A percentile compares a stretch with the other conserved stretches of the same genome.
Conservation (phyloP, 1,140 invertebrate genomes). For the Drosophila nikananu region DNA sequence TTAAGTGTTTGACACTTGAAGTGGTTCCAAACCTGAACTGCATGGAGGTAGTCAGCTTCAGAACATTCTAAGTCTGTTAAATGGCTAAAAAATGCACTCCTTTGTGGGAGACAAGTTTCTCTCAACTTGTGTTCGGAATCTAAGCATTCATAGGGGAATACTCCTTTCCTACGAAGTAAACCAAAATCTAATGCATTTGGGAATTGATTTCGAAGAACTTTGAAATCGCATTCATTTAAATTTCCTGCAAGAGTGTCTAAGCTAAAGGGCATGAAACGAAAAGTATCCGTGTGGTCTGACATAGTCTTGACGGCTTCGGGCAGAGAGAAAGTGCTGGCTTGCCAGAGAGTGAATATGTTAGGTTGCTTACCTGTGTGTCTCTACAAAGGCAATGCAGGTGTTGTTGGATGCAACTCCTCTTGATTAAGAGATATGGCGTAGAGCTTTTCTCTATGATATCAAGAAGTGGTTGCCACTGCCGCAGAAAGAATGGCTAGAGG, state of each 20-base stretch:
- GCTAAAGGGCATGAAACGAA: background rate
- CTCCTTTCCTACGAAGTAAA: background rate
- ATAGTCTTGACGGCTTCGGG: no score
- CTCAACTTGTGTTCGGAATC: background rate
- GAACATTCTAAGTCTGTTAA: background rate
- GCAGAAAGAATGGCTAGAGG: no score
- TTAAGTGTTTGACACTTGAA: background rate
- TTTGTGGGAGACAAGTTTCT: background rate
- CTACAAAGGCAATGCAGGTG: no score
- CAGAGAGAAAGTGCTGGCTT: no score
- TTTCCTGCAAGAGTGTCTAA: background rate
- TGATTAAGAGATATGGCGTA: no score
- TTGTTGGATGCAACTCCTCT: no score
- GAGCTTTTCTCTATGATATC: no score
- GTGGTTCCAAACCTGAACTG: background rate
- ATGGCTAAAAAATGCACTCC: background rate
- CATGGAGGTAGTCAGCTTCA: background rate
- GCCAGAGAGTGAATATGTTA: no score
- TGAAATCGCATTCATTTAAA: background rate
- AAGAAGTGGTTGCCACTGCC: no score
- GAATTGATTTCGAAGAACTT: background rate
- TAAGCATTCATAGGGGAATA: background rate
- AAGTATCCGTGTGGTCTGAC: no score
- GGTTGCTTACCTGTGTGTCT: no score
- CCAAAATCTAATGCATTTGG: background rate